These are phyloP conservation scores for Cyrtonyx montezumae DNA, from an alignment of 2,113 vertebrate genomes.

Conservation along the genomic window DNA sequence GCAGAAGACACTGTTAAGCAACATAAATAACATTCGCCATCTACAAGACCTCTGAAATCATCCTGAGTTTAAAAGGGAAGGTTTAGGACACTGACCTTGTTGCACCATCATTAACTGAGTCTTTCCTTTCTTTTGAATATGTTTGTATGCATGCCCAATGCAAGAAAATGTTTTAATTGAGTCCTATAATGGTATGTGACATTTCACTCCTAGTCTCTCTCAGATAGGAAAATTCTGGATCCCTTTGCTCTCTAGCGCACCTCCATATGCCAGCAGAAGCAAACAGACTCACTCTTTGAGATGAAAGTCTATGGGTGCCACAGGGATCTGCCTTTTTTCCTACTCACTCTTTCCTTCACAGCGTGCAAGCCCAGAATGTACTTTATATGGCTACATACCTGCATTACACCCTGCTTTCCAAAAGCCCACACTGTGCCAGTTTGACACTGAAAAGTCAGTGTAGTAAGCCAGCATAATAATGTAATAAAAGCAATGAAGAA, in stretches of 20 bases:
- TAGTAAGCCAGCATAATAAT: neutral
- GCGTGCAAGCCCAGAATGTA: neutral
- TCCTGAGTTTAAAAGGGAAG: neutral
- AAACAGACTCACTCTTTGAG: neutral
- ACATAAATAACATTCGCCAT: neutral
- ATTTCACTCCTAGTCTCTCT: neutral
- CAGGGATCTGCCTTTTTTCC: neutral
- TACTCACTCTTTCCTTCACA: neutral
- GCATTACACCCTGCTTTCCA: neutral
- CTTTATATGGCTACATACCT: neutral
- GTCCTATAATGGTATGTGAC: neutral
- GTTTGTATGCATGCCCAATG: neutral
- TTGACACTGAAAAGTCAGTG: neutral
- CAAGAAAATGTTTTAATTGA: neutral
- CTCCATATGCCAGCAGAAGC: fast-evolving
- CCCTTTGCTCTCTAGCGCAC: neutral
- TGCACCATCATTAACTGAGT: neutral
- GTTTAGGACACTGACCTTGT: neutral
- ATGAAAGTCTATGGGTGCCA: neutral
- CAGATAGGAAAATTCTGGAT: neutral
- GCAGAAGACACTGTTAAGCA: neutral
- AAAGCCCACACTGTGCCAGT: fast-evolving
- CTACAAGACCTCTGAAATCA: neutral
- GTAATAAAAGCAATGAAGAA: neutral
- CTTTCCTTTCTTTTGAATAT: neutral